phyloP scores from a whole-genome alignment of 2,797 vertebrate genomes.

The Myotis myotis region DNA sequence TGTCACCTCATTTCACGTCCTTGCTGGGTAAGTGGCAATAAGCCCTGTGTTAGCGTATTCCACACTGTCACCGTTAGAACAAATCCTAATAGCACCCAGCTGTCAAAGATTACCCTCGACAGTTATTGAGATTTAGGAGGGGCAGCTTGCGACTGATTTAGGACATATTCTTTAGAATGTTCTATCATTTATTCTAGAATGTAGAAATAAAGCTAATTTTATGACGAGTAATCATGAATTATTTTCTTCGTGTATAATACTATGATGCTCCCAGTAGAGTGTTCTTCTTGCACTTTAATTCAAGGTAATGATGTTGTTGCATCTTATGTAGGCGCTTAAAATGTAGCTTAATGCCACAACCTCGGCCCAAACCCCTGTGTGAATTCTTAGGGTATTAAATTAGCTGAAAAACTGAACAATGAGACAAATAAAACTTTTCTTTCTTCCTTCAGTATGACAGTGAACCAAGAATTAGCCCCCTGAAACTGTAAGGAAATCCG shows the following conservation, averaged over 20 bases:
- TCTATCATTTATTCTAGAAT: conserved; percentile 81
- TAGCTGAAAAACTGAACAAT: conserved; percentile 65
- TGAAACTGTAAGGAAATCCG: background rate
- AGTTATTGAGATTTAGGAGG: conserved; percentile 82
- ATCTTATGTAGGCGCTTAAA: conserved; percentile 74
- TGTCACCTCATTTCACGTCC: conserved; percentile 88
- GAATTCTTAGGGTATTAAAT: conserved; percentile 70
- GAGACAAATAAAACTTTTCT: conserved; percentile 57
- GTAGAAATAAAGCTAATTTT: conserved; percentile 82
- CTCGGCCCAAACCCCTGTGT: conserved; percentile 33
- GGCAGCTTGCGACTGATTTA: conserved; percentile 73
- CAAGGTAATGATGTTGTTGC: conserved; percentile 75
- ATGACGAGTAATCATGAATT: conserved; percentile 78
- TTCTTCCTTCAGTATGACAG: background rate
- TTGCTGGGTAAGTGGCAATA: conserved; percentile 81
- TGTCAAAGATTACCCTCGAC: conserved; percentile 81
- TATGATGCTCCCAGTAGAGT: conserved; percentile 66
- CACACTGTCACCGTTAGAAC: conserved; percentile 76
- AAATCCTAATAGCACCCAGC: conserved; percentile 75
- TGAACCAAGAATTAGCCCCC: background rate
- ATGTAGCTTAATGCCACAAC: conserved; percentile 60
- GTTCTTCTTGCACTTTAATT: conserved; percentile 75
- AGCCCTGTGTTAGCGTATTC: conserved; percentile 71
- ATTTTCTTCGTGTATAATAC: conserved; percentile 74
- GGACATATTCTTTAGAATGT: conserved; percentile 80